phyloP scores from a whole-genome alignment of 2,113 vertebrate species.

The Nothocercus julius region DNA sequence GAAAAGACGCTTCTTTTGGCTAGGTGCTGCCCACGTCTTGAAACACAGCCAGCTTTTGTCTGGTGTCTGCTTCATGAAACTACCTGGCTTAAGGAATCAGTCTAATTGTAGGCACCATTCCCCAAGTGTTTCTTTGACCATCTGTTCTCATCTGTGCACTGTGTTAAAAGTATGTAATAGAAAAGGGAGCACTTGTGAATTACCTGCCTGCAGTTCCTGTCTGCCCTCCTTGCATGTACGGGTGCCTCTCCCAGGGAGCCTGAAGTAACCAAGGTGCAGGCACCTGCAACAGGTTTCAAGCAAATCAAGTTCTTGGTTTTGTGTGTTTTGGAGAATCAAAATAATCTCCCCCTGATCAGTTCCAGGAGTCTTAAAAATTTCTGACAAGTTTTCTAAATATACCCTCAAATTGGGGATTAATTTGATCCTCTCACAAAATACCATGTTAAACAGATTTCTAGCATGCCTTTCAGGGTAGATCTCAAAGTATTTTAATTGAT shows the following conservation, averaged over 20 bases:
- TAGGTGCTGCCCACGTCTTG: not conserved
- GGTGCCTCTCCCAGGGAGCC: not conserved
- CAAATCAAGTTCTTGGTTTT: not conserved
- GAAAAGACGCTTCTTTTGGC: not conserved
- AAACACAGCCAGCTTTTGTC: constrained; percentile 41
- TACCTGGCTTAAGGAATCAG: constrained; percentile 40
- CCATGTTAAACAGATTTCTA: not conserved
- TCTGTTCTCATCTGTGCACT: not conserved
- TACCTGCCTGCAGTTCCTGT: not conserved
- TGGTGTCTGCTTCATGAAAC: constrained; percentile 9
- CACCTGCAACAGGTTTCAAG: not conserved
- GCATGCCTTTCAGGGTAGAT: not conserved
- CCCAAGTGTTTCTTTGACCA: constrained; percentile 22
- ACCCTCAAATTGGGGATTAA: not conserved
- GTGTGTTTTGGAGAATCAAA: not conserved
- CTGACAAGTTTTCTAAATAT: not conserved
- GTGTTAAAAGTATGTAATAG: not conserved
- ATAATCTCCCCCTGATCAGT: not conserved
- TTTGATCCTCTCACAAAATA: not conserved
- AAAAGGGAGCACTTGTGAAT: not conserved
- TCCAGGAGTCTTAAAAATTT: not conserved
- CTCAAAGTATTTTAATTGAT: not conserved
- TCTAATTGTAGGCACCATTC: constrained; percentile 10
- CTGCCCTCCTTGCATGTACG: not conserved
- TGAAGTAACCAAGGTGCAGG: not conserved